Percentiles rank a stretch among this genome's conserved stretches.
phyloP scores from a whole-genome alignment of 2,113 vertebrate genomes.

The Cavia porcellus region DNA sequence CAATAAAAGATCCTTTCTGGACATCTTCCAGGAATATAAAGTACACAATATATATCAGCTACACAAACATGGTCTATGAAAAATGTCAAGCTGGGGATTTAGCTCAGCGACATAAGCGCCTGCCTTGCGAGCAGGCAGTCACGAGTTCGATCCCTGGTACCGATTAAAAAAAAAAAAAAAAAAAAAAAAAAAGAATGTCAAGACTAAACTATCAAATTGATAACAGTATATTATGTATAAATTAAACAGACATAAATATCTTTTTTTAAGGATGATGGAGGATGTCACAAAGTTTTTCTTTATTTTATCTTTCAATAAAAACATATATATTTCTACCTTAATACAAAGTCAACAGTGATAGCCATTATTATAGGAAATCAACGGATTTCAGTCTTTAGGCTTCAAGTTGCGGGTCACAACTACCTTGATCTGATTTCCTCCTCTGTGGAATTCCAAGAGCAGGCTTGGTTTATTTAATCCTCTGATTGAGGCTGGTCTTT shows the following conservation, averaged over 20 bases:
- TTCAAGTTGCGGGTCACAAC: conserved; percentile 19
- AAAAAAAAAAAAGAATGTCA: conserved; percentile 57
- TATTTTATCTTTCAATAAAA: conserved; percentile 70
- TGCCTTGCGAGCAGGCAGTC: too few relatives aligned
- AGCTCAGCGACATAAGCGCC: too few relatives aligned
- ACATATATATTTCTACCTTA: conserved; percentile 32
- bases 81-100: not conserved
- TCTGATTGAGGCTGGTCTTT: conserved; percentile 1
- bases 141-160: too few relatives aligned
- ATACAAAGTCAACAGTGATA: conserved; percentile 3
- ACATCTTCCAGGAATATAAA: not conserved
- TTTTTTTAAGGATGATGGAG: conserved; percentile 25
- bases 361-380: not conserved
- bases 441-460: conserved; percentile 18
- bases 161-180: too few relatives aligned
- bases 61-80: not conserved
- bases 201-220: conserved; percentile 4
- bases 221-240: not conserved
- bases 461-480: conserved; percentile 20
- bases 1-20: not conserved
- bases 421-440: not conserved
- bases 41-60: not conserved
- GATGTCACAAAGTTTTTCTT: conserved; percentile 48
- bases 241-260: not conserved
- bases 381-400: not conserved